These are phyloP conservation scores for Connochaetes taurinus DNA, from an alignment of 2,113 vertebrate genomes.

Conservation along the genomic window DNA sequence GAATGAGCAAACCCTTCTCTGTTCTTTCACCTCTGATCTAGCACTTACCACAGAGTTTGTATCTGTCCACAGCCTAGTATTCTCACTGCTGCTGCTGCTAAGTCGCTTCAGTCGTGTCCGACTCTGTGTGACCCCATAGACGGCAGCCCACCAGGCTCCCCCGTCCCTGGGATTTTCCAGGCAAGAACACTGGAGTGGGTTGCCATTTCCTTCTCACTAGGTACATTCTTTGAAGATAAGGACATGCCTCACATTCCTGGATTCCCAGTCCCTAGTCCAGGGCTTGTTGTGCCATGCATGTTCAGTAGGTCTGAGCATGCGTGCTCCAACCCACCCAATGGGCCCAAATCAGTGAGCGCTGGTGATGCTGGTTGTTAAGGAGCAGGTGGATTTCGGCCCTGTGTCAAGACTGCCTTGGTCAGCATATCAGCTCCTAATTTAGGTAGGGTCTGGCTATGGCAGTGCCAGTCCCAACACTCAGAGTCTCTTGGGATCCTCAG, in stretches of 20 bases:
- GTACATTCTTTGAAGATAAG: not conserved
- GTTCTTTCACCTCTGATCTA: not conserved
- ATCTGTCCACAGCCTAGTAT: not conserved
- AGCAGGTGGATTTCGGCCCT: not conserved
- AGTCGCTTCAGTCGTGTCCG: no score
- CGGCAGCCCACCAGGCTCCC: no score
- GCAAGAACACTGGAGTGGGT: no score
- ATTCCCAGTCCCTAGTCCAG: not conserved
- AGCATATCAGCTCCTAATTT: not conserved
- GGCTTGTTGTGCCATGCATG: fast-evolving
- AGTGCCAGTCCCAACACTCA: not conserved
- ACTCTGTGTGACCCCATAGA: no score
- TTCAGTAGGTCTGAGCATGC: not conserved
- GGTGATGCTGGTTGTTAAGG: not conserved
- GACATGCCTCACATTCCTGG: not conserved
- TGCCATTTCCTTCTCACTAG: no score
- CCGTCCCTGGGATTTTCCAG: no score
- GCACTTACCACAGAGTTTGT: not conserved
- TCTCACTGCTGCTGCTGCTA: no score
- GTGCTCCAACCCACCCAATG: not conserved
- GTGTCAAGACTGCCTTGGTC: not conserved
- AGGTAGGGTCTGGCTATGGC: not conserved
- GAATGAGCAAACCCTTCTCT: not conserved
- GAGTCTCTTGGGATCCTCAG: not conserved
- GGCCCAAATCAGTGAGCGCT: not conserved